Evolutionary conservation across 2,797 vertebrate genomes (phyloP), one percentile per base, ranked within the genome.

Genomic region (Distichodus sexfasciatus): DNA sequence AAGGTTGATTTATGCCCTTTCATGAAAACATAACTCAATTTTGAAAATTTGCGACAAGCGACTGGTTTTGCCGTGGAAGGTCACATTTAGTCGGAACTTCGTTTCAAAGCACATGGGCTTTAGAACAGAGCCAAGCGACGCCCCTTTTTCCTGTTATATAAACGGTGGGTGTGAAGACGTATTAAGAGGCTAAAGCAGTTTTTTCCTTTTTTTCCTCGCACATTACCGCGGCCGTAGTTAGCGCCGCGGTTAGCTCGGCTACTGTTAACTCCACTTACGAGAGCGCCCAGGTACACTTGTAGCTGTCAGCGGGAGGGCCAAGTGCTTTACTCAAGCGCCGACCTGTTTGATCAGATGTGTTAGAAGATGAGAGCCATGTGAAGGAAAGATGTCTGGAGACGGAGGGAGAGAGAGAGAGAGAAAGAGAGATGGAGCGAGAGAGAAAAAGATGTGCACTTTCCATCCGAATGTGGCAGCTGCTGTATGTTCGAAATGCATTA

Each of bases 401-500:
- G 33, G 29, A 31, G 63, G 4, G 19, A 60, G 26, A 24, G 59
- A 62, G 41, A 62, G 26, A 24, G 14, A 26, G 50, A 36, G 26
- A 81, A 70, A 81, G 81, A 53, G 78, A 78, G 72, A 79, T 23
- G 21, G 76, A 85, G 81, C 83, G 84, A 79, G 83, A 78, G 77
- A 76, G 83, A 76, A 81, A 61, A 82, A 89, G 85, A 89, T 80
- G 41, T 84, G 85, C 84, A 83, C 90, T 91, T 91, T 88, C 90
- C 88, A 83, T 91, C 88, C 87, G 82, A 90, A 88, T 88, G 87
- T 87, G 82, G 91, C 93, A 94, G 92, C 92, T 92, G 93, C 91
- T 88, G 90, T 91, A 91, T 80, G 90, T 94, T 93, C 90, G 91
- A 87, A 85, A 94, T 92, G 93, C 94, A 92, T 94, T 94, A 94